phyloP scores from a whole-genome alignment of 2,113 vertebrate species.

The Gymnogyps californianus region DNA sequence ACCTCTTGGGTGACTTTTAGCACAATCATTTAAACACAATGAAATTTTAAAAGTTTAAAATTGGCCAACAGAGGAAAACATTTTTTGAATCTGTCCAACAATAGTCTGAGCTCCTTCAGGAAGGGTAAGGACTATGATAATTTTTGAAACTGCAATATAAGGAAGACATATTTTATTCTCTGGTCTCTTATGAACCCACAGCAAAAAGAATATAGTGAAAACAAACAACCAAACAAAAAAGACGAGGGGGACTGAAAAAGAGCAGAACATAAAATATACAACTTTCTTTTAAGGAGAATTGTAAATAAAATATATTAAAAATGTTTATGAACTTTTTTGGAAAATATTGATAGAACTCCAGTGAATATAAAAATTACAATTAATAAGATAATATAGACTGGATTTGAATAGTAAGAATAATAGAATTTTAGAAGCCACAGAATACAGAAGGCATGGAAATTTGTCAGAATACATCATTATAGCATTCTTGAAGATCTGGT shows the following conservation, averaged over 20 bases:
- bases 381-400: not conserved
- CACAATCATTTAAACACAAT: not conserved
- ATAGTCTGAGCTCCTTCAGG: not conserved
- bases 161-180: not conserved
- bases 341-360: not conserved
- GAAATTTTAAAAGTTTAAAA: not conserved
- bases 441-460: not conserved
- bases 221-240: not conserved
- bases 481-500: not conserved
- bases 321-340: not conserved
- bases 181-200: not conserved
- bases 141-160: not conserved
- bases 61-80: not conserved
- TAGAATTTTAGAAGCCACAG: not conserved
- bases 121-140: not conserved
- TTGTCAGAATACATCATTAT: not conserved
- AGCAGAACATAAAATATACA: not conserved
- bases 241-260: not conserved
- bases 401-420: not conserved
- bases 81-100: not conserved
- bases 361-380: not conserved
- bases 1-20: not conserved
- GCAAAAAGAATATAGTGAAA: not conserved
- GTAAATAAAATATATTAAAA: not conserved
- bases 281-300: not conserved